Percentiles rank a stretch among this genome's conserved stretches.
Conservation (phyloP, 1,140 invertebrate genomes). For the Dufourea novaeangliae region DNA sequence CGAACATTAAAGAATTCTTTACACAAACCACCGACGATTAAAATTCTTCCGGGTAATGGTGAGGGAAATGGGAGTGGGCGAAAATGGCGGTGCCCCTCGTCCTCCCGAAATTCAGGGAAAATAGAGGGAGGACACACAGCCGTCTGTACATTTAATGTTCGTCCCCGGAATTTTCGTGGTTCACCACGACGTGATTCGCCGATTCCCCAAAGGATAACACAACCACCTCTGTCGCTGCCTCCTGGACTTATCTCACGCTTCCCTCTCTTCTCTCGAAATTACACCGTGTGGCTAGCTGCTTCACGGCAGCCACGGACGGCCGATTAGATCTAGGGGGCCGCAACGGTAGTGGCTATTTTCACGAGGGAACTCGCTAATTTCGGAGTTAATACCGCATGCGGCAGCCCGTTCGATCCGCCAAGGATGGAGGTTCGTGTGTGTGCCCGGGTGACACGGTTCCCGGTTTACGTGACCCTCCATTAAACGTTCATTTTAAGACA, state of each 20-base stretch:
- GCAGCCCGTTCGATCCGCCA: slow-evolving; percentile 12
- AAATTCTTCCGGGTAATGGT: too few relatives aligned
- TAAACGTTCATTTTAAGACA: slow-evolving; percentile 2
- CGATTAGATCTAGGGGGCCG: slow-evolving; percentile 51
- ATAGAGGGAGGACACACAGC: too few relatives aligned
- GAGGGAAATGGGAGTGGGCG: too few relatives aligned
- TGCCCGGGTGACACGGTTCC: not conserved
- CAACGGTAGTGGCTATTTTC: slow-evolving; percentile 35
- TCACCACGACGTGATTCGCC: not conserved
- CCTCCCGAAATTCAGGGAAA: not conserved
- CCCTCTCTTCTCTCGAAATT: slow-evolving; percentile 42
- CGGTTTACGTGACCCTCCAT: slow-evolving; percentile 12
- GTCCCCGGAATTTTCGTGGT: slow-evolving; percentile 5
- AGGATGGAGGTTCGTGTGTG: slow-evolving; percentile 6
- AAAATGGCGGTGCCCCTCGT: too few relatives aligned
- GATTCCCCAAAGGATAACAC: too few relatives aligned
- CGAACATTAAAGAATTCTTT: too few relatives aligned
- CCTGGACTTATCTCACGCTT: slow-evolving; percentile 39
- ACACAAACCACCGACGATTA: too few relatives aligned
- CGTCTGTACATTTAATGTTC: not conserved
- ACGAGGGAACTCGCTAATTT: slow-evolving; percentile 57
- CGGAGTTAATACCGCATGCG: slow-evolving; percentile 42
- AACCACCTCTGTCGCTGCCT: too few relatives aligned
- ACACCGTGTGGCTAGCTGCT: slow-evolving; percentile 24
- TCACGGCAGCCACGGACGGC: slow-evolving; percentile 11